These are phyloP conservation scores for Ardeotis arabs DNA, from an alignment of 2,113 vertebrate species.

Conservation along the genomic window DNA sequence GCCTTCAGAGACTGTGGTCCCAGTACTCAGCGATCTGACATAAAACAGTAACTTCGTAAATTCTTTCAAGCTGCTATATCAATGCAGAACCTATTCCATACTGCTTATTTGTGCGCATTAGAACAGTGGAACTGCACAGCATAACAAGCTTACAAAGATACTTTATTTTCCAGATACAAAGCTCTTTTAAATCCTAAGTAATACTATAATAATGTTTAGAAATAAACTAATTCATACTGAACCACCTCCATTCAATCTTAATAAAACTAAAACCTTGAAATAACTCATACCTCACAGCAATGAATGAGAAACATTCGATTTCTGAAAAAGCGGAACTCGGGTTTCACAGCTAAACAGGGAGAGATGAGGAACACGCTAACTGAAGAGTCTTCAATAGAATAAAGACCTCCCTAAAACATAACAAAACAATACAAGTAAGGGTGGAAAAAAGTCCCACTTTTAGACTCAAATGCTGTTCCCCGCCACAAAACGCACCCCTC, in stretches of 20 bases:
- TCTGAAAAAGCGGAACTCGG: neutral
- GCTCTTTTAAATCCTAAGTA: neutral
- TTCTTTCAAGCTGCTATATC: neutral
- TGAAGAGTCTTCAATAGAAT: neutral
- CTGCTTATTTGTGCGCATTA: neutral
- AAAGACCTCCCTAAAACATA: neutral
- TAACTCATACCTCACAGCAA: neutral
- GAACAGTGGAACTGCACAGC: neutral
- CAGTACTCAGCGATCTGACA: neutral
- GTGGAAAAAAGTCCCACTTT: neutral
- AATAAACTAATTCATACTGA: neutral
- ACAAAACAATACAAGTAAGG: neutral
- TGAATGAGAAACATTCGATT: neutral
- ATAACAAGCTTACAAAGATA: neutral
- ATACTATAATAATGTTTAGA: neutral
- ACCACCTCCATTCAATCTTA: neutral
- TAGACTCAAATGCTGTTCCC: neutral
- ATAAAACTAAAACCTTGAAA: neutral
- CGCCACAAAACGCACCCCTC: neutral
- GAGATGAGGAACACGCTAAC: neutral
- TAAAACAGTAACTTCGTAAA: neutral
- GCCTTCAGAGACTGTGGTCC: neutral
- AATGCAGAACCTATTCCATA: neutral
- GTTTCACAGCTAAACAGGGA: neutral
- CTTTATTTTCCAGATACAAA: neutral